Percentiles rank a stretch among this genome's conserved stretches.
Conservation (phyloP, 2,888 invertebrate species). For the Parascotia fuliginaria region DNA sequence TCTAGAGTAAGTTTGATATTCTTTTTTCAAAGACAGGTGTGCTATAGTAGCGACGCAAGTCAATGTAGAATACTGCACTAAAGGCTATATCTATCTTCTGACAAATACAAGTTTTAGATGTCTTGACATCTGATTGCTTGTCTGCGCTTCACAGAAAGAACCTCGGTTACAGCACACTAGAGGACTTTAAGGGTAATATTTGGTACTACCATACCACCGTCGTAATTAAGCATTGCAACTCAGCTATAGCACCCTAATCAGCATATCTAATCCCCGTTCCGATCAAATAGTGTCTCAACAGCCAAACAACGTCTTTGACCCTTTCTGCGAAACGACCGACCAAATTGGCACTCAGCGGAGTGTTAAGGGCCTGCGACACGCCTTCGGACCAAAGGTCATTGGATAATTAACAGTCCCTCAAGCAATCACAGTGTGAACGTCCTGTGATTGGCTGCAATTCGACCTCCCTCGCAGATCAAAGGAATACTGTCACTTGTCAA, state of each 20-base stretch:
- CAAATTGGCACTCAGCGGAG: slow-evolving; percentile 72
- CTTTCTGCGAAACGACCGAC: slow-evolving; percentile 46
- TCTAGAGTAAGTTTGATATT: no score
- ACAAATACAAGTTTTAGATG: no score
- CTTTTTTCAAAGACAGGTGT: no score
- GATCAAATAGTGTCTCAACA: slow-evolving; percentile 46
- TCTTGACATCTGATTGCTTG: no score
- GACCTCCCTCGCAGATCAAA: slow-evolving; percentile 69
- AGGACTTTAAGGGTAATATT: background rate
- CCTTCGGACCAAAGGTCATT: slow-evolving; percentile 76
- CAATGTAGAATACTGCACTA: no score
- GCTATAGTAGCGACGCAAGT: no score
- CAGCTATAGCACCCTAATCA: slow-evolving; percentile 25
- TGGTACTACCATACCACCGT: background rate
- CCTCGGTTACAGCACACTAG: no score
- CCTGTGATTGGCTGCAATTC: slow-evolving; percentile 76
- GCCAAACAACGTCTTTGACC: slow-evolving; percentile 43
- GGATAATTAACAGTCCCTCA: slow-evolving; percentile 81
- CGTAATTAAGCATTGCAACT: background rate
- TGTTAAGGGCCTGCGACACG: slow-evolving; percentile 69
- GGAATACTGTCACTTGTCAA: slow-evolving; percentile 73
- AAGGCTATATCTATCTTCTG: no score
- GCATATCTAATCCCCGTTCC: slow-evolving; percentile 37
- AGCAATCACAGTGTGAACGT: slow-evolving; percentile 74
- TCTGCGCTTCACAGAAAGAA: no score